Base-by-base conservation (phyloP, 2,888 invertebrate genomes). In the Anthrax anthrax region DNA sequence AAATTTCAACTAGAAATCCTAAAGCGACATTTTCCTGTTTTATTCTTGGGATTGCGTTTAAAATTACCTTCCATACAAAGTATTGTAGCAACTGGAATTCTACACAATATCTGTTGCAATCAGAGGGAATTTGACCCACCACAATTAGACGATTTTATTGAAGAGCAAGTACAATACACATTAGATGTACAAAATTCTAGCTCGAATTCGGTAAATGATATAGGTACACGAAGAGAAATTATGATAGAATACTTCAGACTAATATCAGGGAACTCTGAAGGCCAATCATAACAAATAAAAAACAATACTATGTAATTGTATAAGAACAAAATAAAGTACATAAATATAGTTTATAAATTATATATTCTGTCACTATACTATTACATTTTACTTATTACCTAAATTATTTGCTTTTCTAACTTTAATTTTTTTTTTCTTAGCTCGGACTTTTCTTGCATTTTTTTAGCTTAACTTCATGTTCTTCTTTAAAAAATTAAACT, bases 41-140 rank as follows among this genome's bases (percentile, higher is more conserved):
- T 50, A n/a, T 42, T 46, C 10, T 18, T 48, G 23, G 47, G 46
- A 43, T 37, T 50, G 36, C 45, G 47, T 4, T 39, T 49, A 41
- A 39, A 48, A 29, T 36, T 43, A 27, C 2, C 14, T 13, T 36
- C 17, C 40, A 27, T 19, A 16, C 32, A 48, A 34, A 39, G 47
- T 18, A 50, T 50, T 45, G 43, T 50, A 32, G 50, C 47, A 23
- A 48, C 50, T n/a, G 49, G 47, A 12, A 47, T 52, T 14, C 43
- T 50, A 27, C 50, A 47, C 32, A 48, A 49, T 39, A 47, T 52
- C 19, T 43, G 43, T 16, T 10, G 18, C 18, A 17, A 29, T 34
- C 14, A 17, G 3, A 34, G 36, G 17, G 36, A 42, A 18, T 3
- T 9, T 19, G n/a, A 14, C 4, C 19, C 19, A 18, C 39, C 39